Percentiles rank a stretch among this genome's conserved stretches.
Evolutionary conservation across 1,140 invertebrate genomes (phyloP).

Genomic region (Paralvinella palmiformis): DNA sequence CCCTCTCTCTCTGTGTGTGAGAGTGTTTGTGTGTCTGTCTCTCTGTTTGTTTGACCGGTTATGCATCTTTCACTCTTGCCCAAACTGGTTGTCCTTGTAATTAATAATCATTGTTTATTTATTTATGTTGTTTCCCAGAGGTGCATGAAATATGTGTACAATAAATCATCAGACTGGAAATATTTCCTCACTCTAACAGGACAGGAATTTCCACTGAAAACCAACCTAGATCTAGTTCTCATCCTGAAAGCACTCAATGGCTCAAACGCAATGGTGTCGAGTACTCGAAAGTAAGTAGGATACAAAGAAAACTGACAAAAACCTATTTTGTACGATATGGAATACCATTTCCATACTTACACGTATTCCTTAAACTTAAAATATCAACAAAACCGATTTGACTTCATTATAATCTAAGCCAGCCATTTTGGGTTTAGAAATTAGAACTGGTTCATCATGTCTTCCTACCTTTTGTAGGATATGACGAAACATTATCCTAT

Average conservation of each 20-base stretch:
- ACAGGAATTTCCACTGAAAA: slow-evolving; percentile 37
- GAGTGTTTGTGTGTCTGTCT: too few relatives aligned
- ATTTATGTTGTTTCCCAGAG: too few relatives aligned
- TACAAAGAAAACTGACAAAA: background rate
- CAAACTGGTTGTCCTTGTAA: too few relatives aligned
- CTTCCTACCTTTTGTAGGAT: too few relatives aligned
- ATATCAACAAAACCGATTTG: background rate
- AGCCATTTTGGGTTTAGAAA: background rate
- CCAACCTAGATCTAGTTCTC: slow-evolving; percentile 38
- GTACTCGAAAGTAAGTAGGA: background rate
- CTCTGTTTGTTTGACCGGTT: too few relatives aligned
- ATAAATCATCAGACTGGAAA: slow-evolving; percentile 19
- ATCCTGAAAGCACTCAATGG: slow-evolving; percentile 35
- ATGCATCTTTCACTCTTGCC: too few relatives aligned
- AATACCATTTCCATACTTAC: background rate
- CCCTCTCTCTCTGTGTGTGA: too few relatives aligned
- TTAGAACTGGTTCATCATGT: background rate
- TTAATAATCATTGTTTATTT: too few relatives aligned
- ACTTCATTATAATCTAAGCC: too few relatives aligned
- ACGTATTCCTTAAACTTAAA: background rate
- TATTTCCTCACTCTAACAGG: slow-evolving; percentile 39
- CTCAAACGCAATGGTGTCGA: slow-evolving; percentile 29
- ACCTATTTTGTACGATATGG: background rate
- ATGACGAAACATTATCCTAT: too few relatives aligned
- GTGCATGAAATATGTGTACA: slow-evolving; percentile 29